Base-by-base conservation (phyloP, 2,797 vertebrate species). In the Distichodus sexfasciatus region DNA sequence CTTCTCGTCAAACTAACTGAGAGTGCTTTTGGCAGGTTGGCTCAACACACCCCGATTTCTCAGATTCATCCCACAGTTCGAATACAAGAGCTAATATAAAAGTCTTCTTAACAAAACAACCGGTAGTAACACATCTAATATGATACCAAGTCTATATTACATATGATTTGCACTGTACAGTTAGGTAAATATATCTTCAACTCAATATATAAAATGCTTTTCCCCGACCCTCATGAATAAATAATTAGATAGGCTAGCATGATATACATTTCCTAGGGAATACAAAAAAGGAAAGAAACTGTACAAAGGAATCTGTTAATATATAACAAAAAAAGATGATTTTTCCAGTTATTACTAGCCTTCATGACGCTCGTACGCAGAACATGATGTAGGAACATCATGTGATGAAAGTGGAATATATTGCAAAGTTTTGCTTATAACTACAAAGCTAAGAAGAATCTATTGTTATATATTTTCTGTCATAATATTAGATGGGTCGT, bases 231-330 rank as follows among this genome's bases (percentile, higher is more conserved):
- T 77, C 80, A 84, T 90, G 88, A 90, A 88, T 90, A 92, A 92
- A 92, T 90, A 79, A 91, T 87, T 83, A 80, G 66, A 83, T 80
- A 76, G 81, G 85, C 84, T 80, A 76, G 81, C 86, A 83, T 87
- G 88, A 88, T 88, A 87, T 85, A 89, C 84, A 84, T 85, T 71
- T 87, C 38, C 85, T 76, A 83, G 65, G 65, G 85, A 86, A 76
- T 86, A 73, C 85, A 88, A 84, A 87, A 87, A 85, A 71, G 57
- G 85, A 68, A 80, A 87, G 66, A 78, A 58, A 85, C 87, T 90
- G 87, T 92, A 92, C 89, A 93, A 92, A 91, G 88, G 82, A 87
- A 81, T 85, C 87, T 84, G 75, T 87, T 88, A 89, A 91, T 88
- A 89, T 82, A 80, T 83, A 85, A 75, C 26, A 44, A 80, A 89